phyloP scores from a whole-genome alignment of 2,113 vertebrate genomes.

The Plecotus auritus region DNA sequence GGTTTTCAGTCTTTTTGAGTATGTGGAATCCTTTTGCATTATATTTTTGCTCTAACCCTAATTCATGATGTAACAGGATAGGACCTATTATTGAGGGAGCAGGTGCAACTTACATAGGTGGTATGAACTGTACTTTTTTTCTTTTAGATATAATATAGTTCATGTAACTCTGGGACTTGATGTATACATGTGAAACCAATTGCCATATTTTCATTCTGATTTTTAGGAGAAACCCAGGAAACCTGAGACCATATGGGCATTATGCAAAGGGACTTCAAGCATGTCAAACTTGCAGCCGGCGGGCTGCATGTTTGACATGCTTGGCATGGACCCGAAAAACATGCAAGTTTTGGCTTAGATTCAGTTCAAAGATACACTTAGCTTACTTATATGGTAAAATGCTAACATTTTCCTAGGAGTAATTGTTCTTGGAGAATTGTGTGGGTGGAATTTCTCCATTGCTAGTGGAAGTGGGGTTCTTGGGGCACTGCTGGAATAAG shows the following conservation, averaged over 20 bases:
- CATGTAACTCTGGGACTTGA: not conserved
- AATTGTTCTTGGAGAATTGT: no score
- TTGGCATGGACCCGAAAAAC: not conserved
- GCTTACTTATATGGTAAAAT: not conserved
- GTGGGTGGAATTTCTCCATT: no score
- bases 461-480: no score
- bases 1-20: not conserved
- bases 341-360: not conserved
- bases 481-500: no score
- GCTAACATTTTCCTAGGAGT: not conserved
- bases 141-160: not conserved
- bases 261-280: not conserved
- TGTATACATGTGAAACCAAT: not conserved
- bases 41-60: not conserved
- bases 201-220: not conserved
- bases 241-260: not conserved
- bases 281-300: no score
- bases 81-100: not conserved
- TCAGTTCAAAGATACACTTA: not conserved
- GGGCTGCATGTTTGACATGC: no score
- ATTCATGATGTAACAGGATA: not conserved
- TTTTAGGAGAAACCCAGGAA: not conserved
- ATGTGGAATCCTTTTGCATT: conserved; percentile 6
- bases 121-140: not conserved
- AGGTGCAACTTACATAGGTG: not conserved